Conservation (phyloP, 2,113 vertebrate genomes). For the Esox niger region DNA sequence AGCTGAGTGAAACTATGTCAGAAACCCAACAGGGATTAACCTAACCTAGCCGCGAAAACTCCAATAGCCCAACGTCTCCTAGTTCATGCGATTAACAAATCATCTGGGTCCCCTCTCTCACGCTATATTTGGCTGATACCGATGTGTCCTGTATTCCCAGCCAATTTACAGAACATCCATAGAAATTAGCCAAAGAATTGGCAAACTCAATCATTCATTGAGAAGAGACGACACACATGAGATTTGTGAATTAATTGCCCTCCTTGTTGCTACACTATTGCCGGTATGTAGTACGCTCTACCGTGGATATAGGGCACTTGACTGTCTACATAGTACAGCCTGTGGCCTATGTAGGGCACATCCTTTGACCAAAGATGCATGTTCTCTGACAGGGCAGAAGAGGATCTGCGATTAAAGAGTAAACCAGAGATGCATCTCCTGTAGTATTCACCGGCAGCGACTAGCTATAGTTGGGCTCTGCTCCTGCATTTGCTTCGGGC, state of each 20-base stretch:
- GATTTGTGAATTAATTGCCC: no score
- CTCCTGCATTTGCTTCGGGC: neutral
- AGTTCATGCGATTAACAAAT: slow-evolving; percentile 41
- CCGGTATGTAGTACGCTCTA: no score
- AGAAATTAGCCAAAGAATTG: neutral
- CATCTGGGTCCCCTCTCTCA: slow-evolving; percentile 25
- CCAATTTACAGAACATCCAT: slow-evolving; percentile 2
- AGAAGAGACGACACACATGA: neutral
- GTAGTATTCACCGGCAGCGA: neutral
- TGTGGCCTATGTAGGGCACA: neutral
- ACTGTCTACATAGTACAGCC: neutral
- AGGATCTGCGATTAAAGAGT: neutral
- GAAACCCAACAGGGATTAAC: slow-evolving; percentile 24
- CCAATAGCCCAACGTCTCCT: neutral
- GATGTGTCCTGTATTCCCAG: slow-evolving; percentile 36
- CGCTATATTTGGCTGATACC: slow-evolving; percentile 39
- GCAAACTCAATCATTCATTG: neutral
- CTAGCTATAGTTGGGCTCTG: neutral
- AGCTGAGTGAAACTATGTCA: slow-evolving; percentile 30
- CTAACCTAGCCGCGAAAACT: neutral
- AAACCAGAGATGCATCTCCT: neutral
- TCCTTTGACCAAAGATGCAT: no score
- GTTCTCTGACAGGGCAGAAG: neutral
- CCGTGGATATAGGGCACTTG: no score
- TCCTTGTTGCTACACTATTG: no score